Percentiles rank a stretch among this genome's conserved stretches.
Evolutionary conservation across 2,888 invertebrate genomes (phyloP).

Genomic region (Agrotis exclamationis): DNA sequence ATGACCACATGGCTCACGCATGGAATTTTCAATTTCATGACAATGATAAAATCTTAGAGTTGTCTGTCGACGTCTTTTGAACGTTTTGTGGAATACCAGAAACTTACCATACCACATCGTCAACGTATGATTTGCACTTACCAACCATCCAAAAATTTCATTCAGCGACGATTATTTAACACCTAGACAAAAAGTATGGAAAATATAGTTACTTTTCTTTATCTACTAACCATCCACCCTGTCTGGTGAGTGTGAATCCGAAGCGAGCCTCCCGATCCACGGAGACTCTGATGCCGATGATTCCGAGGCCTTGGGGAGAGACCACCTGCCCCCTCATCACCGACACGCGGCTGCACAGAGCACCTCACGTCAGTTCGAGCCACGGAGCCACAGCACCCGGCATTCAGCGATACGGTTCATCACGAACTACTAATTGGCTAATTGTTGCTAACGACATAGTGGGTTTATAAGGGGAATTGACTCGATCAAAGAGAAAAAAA

Average conservation of each 20-base stretch:
- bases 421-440: constrained; percentile 39
- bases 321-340: constrained; percentile 99
- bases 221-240: constrained; percentile 97
- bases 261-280: constrained; percentile 98
- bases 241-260: constrained; percentile 98
- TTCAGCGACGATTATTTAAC: background rate
- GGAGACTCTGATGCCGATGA: constrained; percentile 99
- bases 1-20: too few species aligned
- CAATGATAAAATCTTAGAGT: too few species aligned
- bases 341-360: constrained; percentile 97
- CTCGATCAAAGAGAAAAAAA: too few species aligned
- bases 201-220: background rate
- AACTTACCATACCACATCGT: constrained; percentile 8
- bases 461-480: background rate
- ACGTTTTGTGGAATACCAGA: background rate
- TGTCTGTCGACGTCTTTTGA: background rate
- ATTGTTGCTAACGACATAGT: background rate
- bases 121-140: constrained; percentile 11
- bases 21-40: background rate
- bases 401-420: constrained; percentile 77
- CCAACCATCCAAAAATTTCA: background rate
- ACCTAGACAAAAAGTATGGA: background rate
- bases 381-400: constrained; percentile 71
- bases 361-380: constrained; percentile 80
- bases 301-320: constrained; percentile 98